Evolutionary conservation across 2,888 invertebrate species (phyloP).

Genomic region (Drosophila gaucha): DNA sequence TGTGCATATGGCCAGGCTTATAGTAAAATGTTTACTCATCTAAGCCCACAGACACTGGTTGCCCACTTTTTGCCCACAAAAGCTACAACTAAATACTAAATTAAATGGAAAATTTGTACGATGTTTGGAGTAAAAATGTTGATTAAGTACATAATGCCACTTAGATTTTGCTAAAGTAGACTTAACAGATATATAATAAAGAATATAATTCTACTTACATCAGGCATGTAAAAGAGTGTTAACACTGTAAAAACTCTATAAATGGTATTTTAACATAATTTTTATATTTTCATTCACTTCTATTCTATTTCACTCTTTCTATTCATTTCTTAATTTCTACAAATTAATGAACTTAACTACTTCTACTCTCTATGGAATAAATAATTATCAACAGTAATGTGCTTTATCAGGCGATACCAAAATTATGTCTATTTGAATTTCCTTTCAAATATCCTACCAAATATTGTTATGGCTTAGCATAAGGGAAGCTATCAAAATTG

Average conservation of each 20-base stretch:
- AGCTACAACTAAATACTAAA: conserved; percentile 18
- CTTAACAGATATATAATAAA: not conserved
- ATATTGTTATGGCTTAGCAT: too few relatives aligned
- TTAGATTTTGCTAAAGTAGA: not conserved
- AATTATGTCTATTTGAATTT: not conserved
- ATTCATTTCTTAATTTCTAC: too few relatives aligned
- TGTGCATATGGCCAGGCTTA: not conserved
- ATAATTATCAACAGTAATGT: too few relatives aligned
- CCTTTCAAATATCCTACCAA: not conserved
- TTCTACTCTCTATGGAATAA: too few relatives aligned
- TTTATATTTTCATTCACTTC: too few relatives aligned
- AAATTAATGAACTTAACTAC: too few relatives aligned
- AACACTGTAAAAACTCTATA: not conserved
- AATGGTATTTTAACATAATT: too few relatives aligned
- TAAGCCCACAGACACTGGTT: conserved; percentile 20
- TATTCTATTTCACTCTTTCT: too few relatives aligned
- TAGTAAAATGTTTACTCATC: conserved; percentile 21
- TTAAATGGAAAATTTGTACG: conserved; percentile 1
- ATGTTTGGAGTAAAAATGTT: not conserved
- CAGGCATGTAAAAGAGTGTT: not conserved
- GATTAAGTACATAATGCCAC: conserved; percentile 1
- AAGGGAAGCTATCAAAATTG: not conserved
- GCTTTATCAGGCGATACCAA: too few relatives aligned
- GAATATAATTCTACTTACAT: not conserved
- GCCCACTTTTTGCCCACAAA: conserved; percentile 27